A percentile compares a stretch with the other conserved stretches of the same genome.
Conservation (phyloP, 2,113 vertebrate genomes). For the Nibea coibor region DNA sequence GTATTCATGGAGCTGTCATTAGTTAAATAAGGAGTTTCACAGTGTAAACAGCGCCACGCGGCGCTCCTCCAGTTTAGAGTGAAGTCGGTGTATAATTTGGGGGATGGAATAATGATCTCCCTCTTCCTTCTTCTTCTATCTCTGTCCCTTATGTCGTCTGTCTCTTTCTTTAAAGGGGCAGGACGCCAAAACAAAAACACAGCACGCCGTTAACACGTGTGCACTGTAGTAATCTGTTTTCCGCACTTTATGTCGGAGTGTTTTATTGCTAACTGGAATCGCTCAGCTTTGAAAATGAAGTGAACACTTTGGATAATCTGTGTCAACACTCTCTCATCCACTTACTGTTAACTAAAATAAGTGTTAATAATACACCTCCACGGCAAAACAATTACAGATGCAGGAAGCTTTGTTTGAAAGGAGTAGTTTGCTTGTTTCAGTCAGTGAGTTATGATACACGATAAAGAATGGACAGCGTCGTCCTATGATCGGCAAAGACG, state of each 20-base stretch:
- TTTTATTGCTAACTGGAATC: not conserved
- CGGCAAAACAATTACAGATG: not conserved
- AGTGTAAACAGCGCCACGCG: constrained; percentile 60
- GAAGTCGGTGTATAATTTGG: constrained; percentile 64
- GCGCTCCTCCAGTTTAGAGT: constrained; percentile 36
- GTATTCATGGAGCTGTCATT: constrained; percentile 64
- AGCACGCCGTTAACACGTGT: not conserved
- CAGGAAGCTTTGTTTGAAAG: not conserved
- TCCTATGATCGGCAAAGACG: no score
- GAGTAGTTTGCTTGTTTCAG: not conserved
- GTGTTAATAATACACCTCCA: not conserved
- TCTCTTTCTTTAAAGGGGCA: constrained; percentile 15
- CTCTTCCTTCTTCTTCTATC: constrained; percentile 35
- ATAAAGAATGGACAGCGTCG: no score
- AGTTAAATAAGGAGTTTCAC: constrained; percentile 66
- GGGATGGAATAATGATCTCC: constrained; percentile 48
- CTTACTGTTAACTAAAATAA: not conserved
- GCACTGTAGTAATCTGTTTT: not conserved
- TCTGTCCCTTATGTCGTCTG: not conserved
- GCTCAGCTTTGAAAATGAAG: not conserved
- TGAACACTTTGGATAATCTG: not conserved
- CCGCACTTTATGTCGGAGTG: not conserved
- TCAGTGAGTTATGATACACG: no score
- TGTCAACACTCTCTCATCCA: not conserved
- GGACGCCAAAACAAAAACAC: constrained; percentile 12